phyloP scores from a whole-genome alignment of 2,113 vertebrate species.

The Phaethornis superciliosus region DNA sequence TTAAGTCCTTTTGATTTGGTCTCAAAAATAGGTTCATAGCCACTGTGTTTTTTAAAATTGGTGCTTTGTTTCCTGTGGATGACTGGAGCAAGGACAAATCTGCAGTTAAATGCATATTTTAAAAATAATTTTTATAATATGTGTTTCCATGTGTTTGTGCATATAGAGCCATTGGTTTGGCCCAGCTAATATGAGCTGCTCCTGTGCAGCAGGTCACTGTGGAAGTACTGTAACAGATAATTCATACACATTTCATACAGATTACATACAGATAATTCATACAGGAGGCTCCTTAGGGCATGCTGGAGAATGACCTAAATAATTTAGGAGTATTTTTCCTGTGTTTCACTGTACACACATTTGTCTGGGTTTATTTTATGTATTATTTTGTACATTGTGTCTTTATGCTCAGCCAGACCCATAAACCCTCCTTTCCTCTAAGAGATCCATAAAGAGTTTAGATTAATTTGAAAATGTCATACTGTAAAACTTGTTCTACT shows the following conservation, averaged over 20 bases:
- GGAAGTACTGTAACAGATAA: background rate
- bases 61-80: background rate
- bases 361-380: background rate
- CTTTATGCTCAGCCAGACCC: background rate
- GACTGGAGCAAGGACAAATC: background rate
- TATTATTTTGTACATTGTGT: constrained; percentile 7
- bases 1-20: background rate
- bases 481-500: background rate
- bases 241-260: too few species aligned
- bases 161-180: background rate
- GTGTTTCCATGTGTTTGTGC: background rate
- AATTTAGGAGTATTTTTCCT: constrained; percentile 3
- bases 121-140: background rate
- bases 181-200: background rate
- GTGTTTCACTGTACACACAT: background rate
- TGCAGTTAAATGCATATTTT: background rate
- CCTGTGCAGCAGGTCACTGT: background rate
- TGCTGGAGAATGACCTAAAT: background rate
- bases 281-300: background rate
- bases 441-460: background rate
- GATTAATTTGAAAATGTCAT: background rate
- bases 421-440: background rate
- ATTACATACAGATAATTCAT: background rate
- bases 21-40: background rate
- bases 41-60: background rate